These are phyloP conservation scores for Takifugu flavidus DNA, from an alignment of 2,113 vertebrate genomes.

Conservation along the genomic window DNA sequence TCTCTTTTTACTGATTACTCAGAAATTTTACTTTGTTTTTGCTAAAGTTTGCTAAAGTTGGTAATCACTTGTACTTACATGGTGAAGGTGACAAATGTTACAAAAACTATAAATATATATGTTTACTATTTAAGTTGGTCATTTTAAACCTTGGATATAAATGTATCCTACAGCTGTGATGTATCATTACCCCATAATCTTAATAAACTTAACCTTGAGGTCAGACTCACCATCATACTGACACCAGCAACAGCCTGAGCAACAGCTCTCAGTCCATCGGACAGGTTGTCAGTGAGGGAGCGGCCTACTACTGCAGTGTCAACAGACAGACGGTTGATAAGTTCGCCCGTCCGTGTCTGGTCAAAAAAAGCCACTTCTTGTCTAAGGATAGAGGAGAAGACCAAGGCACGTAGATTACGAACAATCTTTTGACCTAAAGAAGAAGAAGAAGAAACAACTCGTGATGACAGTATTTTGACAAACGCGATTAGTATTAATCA, in stretches of 20 bases:
- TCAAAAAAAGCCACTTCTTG: conserved; percentile 98
- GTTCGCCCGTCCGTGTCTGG: conserved; percentile 88
- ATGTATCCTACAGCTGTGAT: background rate
- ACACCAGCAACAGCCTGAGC: conserved; percentile 88
- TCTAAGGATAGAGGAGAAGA: conserved; percentile 89
- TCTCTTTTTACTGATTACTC: too few relatives aligned
- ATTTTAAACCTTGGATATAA: background rate
- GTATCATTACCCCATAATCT: too few relatives aligned
- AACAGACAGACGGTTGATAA: conserved; percentile 93
- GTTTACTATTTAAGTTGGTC: too few relatives aligned
- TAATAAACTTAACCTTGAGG: background rate
- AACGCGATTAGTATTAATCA: background rate
- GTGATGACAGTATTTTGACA: background rate
- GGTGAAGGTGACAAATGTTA: too few relatives aligned
- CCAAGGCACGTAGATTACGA: conserved; percentile 80
- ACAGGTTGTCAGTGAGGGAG: conserved; percentile 93
- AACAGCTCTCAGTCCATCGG: conserved; percentile 89
- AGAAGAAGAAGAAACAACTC: conserved; percentile 13
- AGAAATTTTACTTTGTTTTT: too few relatives aligned
- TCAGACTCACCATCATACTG: conserved; percentile 90
- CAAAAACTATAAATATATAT: too few relatives aligned
- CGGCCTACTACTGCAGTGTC: conserved; percentile 85
- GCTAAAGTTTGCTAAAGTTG: too few relatives aligned
- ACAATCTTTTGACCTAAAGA: conserved; percentile 88
- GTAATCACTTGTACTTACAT: too few relatives aligned